Evolutionary conservation across 2,113 vertebrate genomes (phyloP), one percentile per base, ranked within the genome.

Genomic region (Oreochromis spilurus): DNA sequence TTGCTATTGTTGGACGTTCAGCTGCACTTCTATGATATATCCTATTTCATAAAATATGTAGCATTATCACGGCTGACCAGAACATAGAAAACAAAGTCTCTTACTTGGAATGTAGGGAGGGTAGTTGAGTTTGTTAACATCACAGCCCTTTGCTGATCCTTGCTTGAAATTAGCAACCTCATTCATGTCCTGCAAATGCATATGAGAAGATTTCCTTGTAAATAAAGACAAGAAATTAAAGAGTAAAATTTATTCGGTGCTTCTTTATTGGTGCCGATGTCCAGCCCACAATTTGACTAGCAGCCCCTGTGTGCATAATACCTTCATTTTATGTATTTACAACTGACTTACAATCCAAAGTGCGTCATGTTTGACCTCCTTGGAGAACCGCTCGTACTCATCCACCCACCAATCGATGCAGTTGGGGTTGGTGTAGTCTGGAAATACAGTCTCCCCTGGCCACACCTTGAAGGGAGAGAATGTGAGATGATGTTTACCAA

Each of bases 71-170:
- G 34, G 34, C 19, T 67, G 38, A 65, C 4, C 19, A 43, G 55
- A 34, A 67, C 4, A 17, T 52, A 77, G 45, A 77, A 52, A 77
- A 77, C 4, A 77, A 31, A 12, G 17, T 95, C 96, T 52, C 72
- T 97, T 97, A 99, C 99, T 95, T 53, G 98, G 98, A 79, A 96
- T 98, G 88, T 95, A 99, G 40, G 98, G 98, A 84, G 99, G 99
- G 70, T 99, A 97, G 87, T 99, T 99, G 16, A 97, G 94, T 0
- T 94, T 91, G 94, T 98, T 98, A 1, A 11, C 34, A 1, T 2
- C 13, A 84, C 99, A 99, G 9, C 98, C 98, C 0, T 83, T 88
- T 0, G 0, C 87, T 24, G 98, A 98, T 29, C 99, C 99, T 94
- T 93, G 60, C 86, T 97, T 5, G 85, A 99, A 99, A 91, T 86